These are phyloP conservation scores for Ferrisia virgata DNA, from an alignment of 2,888 invertebrate species.

Conservation along the genomic window DNA sequence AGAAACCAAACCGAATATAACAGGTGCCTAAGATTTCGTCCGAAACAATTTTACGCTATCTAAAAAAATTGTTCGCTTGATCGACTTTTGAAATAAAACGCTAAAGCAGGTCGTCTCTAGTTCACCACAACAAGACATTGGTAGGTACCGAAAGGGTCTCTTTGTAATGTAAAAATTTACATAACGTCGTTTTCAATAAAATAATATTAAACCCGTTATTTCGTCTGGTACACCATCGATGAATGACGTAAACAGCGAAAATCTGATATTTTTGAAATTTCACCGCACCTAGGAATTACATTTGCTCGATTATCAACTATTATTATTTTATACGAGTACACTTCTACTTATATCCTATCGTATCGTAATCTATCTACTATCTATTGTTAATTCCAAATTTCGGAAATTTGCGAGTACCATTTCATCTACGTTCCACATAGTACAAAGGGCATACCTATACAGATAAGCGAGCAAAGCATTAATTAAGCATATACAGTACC, in stretches of 20 bases:
- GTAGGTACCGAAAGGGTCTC: background rate
- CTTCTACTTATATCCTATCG: too few species aligned
- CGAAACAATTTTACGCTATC: background rate
- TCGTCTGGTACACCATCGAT: background rate
- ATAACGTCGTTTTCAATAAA: conserved; percentile 4
- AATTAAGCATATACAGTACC: too few species aligned
- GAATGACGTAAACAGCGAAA: background rate
- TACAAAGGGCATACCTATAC: too few species aligned
- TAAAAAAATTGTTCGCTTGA: background rate
- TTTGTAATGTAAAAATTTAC: background rate
- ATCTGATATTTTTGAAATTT: background rate
- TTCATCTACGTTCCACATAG: too few species aligned
- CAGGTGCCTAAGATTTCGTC: background rate
- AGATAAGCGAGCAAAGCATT: too few species aligned
- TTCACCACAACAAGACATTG: background rate
- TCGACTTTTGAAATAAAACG: background rate
- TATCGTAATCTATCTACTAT: too few species aligned
- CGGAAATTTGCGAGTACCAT: too few species aligned
- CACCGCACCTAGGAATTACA: too few species aligned
- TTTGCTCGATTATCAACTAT: too few species aligned
- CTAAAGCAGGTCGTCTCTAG: background rate
- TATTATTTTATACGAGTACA: too few species aligned
- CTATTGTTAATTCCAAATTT: too few species aligned
- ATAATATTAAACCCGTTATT: conserved; percentile 5
- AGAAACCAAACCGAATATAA: background rate